Percentiles rank a stretch among this genome's conserved stretches.
Conservation (phyloP, 2,888 invertebrate species). For the Nemotelus nigrinus region DNA sequence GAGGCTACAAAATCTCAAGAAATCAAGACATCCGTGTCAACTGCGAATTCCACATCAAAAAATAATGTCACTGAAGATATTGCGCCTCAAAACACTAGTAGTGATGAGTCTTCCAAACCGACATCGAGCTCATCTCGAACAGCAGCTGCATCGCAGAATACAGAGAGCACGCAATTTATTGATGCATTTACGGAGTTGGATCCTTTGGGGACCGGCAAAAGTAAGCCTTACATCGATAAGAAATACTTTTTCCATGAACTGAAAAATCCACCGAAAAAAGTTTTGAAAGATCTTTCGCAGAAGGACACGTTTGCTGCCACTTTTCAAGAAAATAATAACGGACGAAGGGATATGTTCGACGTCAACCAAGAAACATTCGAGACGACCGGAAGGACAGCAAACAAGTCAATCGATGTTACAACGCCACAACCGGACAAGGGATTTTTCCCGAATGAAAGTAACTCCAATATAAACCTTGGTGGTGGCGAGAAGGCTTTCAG, state of each 20-base stretch:
- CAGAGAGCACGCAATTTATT: constrained; percentile 65
- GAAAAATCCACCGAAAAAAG: constrained; percentile 93
- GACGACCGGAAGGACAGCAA: not conserved
- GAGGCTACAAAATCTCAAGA: constrained; percentile 51
- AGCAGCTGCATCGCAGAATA: constrained; percentile 52
- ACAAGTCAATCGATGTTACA: not conserved
- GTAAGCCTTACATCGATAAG: constrained; percentile 93
- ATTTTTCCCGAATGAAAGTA: constrained; percentile 50
- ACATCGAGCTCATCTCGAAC: constrained; percentile 68
- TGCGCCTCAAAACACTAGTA: constrained; percentile 45
- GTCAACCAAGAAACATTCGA: constrained; percentile 1
- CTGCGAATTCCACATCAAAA: not conserved
- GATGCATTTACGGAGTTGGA: constrained; percentile 94
- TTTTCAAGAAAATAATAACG: constrained; percentile 39
- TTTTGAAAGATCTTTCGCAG: constrained; percentile 80
- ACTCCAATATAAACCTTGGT: constrained; percentile 34
- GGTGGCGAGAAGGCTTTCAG: constrained; percentile 45
- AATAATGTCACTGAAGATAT: constrained; percentile 43
- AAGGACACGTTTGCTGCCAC: constrained; percentile 52
- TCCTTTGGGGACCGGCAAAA: constrained; percentile 90
- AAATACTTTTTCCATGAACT: constrained; percentile 96
- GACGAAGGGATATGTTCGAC: constrained; percentile 43
- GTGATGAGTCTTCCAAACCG: constrained; percentile 79
- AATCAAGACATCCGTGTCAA: constrained; percentile 27
- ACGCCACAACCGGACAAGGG: constrained; percentile 47